Evolutionary conservation across 2,888 invertebrate genomes (phyloP).

Genomic region (Tridacna gigas): DNA sequence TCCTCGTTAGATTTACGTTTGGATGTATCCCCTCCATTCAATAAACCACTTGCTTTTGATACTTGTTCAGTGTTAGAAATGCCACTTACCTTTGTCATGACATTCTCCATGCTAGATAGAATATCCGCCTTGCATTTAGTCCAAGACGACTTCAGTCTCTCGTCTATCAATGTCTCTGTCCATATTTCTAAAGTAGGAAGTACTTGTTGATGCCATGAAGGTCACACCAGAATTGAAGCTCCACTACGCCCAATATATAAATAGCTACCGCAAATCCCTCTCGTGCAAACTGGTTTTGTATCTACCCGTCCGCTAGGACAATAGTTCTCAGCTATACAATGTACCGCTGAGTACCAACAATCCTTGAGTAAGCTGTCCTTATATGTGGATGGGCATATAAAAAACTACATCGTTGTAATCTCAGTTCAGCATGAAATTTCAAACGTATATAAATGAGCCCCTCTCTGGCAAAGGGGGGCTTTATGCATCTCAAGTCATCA

Average conservation of each 20-base stretch:
- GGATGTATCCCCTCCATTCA: not conserved
- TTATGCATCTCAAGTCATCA: no score
- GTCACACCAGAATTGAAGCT: not conserved
- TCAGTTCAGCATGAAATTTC: no score
- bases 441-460: no score
- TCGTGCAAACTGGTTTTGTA: not conserved
- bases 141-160: not conserved
- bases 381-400: no score
- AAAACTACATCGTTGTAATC: no score
- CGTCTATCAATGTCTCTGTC: not conserved
- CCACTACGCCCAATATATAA: not conserved
- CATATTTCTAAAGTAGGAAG: not conserved
- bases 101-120: not conserved
- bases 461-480: no score
- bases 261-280: not conserved
- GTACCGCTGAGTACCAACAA: not conserved
- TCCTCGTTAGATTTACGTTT: conserved; percentile 6
- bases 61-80: conserved; percentile 3
- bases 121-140: not conserved
- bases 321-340: not conserved
- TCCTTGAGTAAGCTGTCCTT: no score
- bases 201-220: not conserved
- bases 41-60: conserved; percentile 7
- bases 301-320: not conserved
- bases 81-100: not conserved